Percentiles rank a stretch among this genome's conserved stretches.
Conservation (phyloP, 2,888 invertebrate genomes). For the Nemotelus nigrinus region DNA sequence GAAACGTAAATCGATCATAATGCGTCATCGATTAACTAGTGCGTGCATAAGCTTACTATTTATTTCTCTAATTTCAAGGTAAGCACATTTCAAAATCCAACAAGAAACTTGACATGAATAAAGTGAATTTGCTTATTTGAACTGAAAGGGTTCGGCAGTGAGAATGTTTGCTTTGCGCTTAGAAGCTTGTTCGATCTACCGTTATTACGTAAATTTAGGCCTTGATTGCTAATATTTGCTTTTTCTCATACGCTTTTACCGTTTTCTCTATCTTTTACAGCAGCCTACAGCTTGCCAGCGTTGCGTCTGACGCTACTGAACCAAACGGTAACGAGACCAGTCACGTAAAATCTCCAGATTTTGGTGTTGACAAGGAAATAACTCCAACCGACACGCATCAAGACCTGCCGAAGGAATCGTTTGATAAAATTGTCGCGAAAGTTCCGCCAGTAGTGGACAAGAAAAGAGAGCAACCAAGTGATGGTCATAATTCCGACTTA, state of each 20-base stretch:
- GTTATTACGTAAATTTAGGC: slow-evolving; percentile 34
- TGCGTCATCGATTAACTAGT: slow-evolving; percentile 46
- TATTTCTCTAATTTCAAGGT: slow-evolving; percentile 71
- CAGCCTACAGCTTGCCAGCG: slow-evolving; percentile 70
- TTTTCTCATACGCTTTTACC: slow-evolving; percentile 47
- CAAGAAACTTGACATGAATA: neutral
- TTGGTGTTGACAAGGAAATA: neutral
- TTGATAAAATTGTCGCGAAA: neutral
- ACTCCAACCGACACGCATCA: no score
- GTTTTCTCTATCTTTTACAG: slow-evolving; percentile 61
- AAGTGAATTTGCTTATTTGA: neutral
- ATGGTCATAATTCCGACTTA: neutral
- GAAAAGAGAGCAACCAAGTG: neutral
- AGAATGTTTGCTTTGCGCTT: neutral
- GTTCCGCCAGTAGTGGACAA: neutral
- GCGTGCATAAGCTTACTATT: slow-evolving; percentile 54
- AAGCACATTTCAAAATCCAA: neutral
- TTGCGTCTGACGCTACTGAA: slow-evolving; percentile 68
- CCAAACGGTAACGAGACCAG: slow-evolving; percentile 53
- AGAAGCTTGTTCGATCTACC: neutral
- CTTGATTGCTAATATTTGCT: slow-evolving; percentile 46
- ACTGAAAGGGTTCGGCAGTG: neutral
- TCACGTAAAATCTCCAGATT: slow-evolving; percentile 11
- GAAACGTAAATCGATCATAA: slow-evolving; percentile 23
- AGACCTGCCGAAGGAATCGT: no score